Conservation (phyloP, 2,797 vertebrate species). For the Galagoides demidoff region DNA sequence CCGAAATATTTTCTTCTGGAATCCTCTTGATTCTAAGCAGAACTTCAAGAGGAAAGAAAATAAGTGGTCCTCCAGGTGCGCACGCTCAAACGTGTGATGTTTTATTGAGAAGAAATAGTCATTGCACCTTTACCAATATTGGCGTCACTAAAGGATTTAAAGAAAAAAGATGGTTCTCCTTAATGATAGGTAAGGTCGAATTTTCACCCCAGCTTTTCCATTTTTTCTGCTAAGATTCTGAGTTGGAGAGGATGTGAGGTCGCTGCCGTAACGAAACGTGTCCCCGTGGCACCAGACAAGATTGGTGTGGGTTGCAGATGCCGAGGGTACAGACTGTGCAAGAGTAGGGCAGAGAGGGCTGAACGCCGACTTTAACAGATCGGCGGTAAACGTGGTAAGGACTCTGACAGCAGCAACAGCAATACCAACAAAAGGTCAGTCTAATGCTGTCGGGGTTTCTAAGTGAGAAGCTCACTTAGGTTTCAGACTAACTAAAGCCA, state of each 20-base stretch:
- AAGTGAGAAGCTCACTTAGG: neutral
- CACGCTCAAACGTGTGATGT: neutral
- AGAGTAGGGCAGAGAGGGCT: conserved; percentile 16
- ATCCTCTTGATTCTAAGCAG: conserved; percentile 31
- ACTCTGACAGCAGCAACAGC: neutral
- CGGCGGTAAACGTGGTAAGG: neutral
- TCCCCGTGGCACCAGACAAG: neutral
- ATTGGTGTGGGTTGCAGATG: neutral
- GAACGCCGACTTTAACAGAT: neutral
- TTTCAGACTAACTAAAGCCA: neutral
- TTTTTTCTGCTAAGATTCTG: conserved; percentile 35
- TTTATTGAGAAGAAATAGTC: neutral
- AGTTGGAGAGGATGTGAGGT: conserved; percentile 23
- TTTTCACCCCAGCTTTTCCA: neutral
- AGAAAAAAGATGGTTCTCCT: neutral
- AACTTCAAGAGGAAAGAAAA: conserved; percentile 3
- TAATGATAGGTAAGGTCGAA: neutral
- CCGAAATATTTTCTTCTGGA: conserved; percentile 36
- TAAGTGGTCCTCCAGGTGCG: neutral
- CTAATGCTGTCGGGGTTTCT: neutral
- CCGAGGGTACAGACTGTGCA: neutral
- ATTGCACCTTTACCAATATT: neutral
- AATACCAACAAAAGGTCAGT: neutral
- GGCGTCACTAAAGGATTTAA: conserved; percentile 23
- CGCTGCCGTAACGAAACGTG: neutral